Base-by-base conservation (phyloP, 1,140 invertebrate genomes). In the Diorhabda elongata region DNA sequence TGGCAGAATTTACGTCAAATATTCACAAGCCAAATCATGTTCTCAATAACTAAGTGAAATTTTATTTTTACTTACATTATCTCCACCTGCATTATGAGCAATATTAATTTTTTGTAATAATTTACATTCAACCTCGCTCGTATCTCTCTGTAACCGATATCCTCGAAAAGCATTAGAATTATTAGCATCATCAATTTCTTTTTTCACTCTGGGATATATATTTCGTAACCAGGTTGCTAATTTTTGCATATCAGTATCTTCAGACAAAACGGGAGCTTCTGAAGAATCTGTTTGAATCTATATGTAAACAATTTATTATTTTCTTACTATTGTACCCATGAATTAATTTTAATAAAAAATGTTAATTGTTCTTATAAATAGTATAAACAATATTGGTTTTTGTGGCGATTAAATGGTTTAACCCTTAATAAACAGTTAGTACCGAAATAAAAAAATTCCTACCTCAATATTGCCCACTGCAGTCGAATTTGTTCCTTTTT, bases 121-220 rank as follows among this genome's bases (percentile, higher is more conserved):
- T 73, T 73, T 73, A 59, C 67, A 72, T n/a, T 66, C 63, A 47
- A 73, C 66, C 57, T 74, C 68, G 1, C 56, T 67, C 5, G 58
- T 65, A 44, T 73, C 71, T 47, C 66, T 67, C 47, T 68, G 66
- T 64, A 72, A 66, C 58, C 71, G 68, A 67, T 74, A 78, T 61
- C 73, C 74, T 60, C 67, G 65, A 67, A 77, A 77, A 52, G 75
- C 76, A 61, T 63, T 72, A 3, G 74, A 75, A 58, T 74, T 73
- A n/a, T 73, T 71, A 7, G 71, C 64, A 8, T 78, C 75, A 61
- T 77, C 75, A 2, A 80, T 63, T 72, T 77, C 76, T 60, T 74
- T 75, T 42, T 75, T 73, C 2, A 79, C 74, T 57, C 66, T 73
- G 3, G 79, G 79, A 65, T 76, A 79, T 11, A 78, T 75, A 52